A percentile compares a stretch with the other conserved stretches of the same genome.
phyloP scores from a whole-genome alignment of 2,888 invertebrate genomes.

The Geophilus truncorum region DNA sequence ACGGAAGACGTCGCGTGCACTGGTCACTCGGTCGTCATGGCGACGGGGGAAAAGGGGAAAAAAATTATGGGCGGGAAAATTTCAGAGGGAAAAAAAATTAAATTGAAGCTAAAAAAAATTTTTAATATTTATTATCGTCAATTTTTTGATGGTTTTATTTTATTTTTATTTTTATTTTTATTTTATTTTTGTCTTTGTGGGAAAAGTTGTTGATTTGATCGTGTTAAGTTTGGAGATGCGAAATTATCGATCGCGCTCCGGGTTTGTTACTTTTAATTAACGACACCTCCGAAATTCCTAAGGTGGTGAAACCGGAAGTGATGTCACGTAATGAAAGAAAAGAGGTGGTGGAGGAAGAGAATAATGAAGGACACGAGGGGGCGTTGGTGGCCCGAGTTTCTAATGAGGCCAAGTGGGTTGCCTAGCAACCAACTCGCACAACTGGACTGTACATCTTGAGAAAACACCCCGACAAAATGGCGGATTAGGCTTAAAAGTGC shows the following conservation, averaged over 20 bases:
- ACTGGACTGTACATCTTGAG: not conserved
- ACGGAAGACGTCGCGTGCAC: constrained; percentile 27
- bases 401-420: constrained; percentile 11
- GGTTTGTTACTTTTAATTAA: not conserved
- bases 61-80: not conserved
- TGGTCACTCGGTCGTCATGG: not conserved
- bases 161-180: not conserved
- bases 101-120: not conserved
- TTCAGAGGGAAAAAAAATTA: not conserved
- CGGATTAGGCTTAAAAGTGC: not conserved
- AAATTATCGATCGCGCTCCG: not conserved
- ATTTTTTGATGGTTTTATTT: not conserved
- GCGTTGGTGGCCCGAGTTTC: not conserved
- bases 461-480: not conserved
- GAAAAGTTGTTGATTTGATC: too few relatives aligned
- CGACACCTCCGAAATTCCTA: not conserved
- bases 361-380: not conserved
- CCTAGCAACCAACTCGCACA: not conserved
- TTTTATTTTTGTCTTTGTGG: not conserved
- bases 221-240: too few relatives aligned
- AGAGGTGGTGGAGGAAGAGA: not conserved
- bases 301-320: not conserved
- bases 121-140: too few relatives aligned
- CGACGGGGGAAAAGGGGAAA: not conserved
- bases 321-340: not conserved